Conservation (phyloP, 1,140 invertebrate genomes). For the Cydia amplana region DNA sequence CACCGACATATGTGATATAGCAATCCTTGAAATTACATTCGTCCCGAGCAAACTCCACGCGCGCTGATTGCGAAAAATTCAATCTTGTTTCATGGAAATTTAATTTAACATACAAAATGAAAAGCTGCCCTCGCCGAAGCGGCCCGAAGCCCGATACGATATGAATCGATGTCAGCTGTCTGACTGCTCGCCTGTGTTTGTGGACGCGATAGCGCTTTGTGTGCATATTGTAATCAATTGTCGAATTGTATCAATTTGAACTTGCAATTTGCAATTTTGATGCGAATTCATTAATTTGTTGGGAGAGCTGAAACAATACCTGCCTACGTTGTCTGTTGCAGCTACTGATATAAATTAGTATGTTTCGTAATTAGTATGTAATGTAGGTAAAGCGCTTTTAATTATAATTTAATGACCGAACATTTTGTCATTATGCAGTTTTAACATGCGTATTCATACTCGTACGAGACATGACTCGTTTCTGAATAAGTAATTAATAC, state of each 20-base stretch:
- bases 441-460: slow-evolving; percentile 19
- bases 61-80: slow-evolving; percentile 78
- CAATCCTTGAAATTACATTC: slow-evolving; percentile 53
- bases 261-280: slow-evolving; percentile 77
- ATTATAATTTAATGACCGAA: slow-evolving; percentile 29
- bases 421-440: slow-evolving; percentile 25
- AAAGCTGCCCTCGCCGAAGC: slow-evolving; percentile 62
- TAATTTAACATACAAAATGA: slow-evolving; percentile 80
- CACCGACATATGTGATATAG: not conserved
- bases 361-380: slow-evolving; percentile 30
- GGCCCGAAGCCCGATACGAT: slow-evolving; percentile 47
- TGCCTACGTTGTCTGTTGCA: slow-evolving; percentile 11
- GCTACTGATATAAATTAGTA: slow-evolving; percentile 23
- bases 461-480: not conserved
- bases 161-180: slow-evolving; percentile 71
- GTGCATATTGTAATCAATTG: slow-evolving; percentile 79
- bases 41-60: slow-evolving; percentile 55
- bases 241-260: slow-evolving; percentile 75
- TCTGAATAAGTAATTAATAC: slow-evolving; percentile 2
- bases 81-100: slow-evolving; percentile 79
- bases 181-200: slow-evolving; percentile 75
- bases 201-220: slow-evolving; percentile 72
- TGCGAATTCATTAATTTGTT: slow-evolving; percentile 73
- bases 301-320: slow-evolving; percentile 39
- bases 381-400: slow-evolving; percentile 30